Evolutionary conservation across 2,888 invertebrate species (phyloP), one percentile per base, ranked within the genome.

Genomic region (Chymomyza fuscimana): DNA sequence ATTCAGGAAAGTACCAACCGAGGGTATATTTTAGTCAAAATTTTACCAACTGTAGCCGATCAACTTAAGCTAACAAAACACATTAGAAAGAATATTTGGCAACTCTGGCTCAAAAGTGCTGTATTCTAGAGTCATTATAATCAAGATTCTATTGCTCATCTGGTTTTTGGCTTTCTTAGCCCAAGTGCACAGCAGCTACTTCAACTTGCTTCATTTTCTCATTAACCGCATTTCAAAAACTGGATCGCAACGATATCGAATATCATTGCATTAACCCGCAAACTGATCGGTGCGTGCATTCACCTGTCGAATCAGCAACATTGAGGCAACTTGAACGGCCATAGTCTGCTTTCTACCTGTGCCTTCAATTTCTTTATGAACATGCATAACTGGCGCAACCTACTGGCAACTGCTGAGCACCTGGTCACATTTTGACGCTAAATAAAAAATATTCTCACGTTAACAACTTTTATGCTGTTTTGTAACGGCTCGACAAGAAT

Each of bases 381-480:
- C 7, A 32, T 7, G 32, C 32, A 32, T 32, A 32, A 32, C 32
- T 52, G 7, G 52, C 4, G 2, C 52, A 19, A 36, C 71, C 60
- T 71, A 29, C 63, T 56, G 22, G 5, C 40, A 25, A 60, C 7
- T 83, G 68, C 77, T 87, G 87, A 7, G 74, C 64, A 63, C 82
- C 86, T 87, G 84, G 60, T 50, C 56, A 3, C 4, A 5, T 5
- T 59, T 56, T 71, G 67, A 62, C 68, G 63, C 15, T 65, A 60
- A 59, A 69, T 72, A 70, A 69, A 72, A 78, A 82, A 82, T 73
- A 74, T 83, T 83, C 87, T 87, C 82, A 83, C 88, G 82, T 67
- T 72, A 60, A 50, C 19, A 50, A 29, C 51, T 9, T 50, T 36
- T 36, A 25, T 65, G 32, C 40, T 40, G 63, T 52, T 69, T 70